Base-by-base conservation (phyloP, 2,888 invertebrate genomes). In the Ceraclea dissimilis region DNA sequence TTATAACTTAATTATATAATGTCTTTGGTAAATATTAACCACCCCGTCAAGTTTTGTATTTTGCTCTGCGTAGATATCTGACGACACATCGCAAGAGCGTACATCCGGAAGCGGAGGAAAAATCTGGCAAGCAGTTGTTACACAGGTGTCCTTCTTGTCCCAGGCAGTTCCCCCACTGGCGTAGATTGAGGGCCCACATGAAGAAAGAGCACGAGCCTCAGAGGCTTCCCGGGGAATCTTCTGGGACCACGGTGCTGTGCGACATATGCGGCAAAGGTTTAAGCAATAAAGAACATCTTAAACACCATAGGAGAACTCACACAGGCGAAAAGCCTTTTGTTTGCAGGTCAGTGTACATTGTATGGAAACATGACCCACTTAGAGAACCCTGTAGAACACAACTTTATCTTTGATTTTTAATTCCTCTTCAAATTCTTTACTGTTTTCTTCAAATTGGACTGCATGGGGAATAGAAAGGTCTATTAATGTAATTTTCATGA, bases 181-280 rank as follows among this genome's bases (percentile, higher is more conserved):
- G 49, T n/a, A 20, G 20, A 19, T 47, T 59, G 31, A 49, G 56
- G 5, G 49, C 46, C 20, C 62, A 60, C 26, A 49, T 56, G 19
- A 50, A 60, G 51, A 69, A 67, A 43, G 67, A 69, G 8, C 81
- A 82, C 61, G 79, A 78, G 0, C 72, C 79, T 18, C 71, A 69
- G 47, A 72, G 72, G 13, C 11, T 31, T 6, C 46, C 21, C 4
- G 52, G 18, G 13, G n/a, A 39, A 16, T 48, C 49, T 16, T 17
- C 46, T 39, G 46, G 20, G 2, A 19, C 50, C 49, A 70, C 70
- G 31, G 73, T 76, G 51, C 71, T 82, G 0, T 84, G 84, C 58
- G 81, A 83, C 55, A 68, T 79, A 2, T 83, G 83, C 62, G 82
- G 81, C 0, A 82, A 82, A 63, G 74, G 76, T 1, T 65, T 82